A percentile compares a stretch with the other conserved stretches of the same genome.
Conservation (phyloP, 2,888 invertebrate species). For the Biston betularia region DNA sequence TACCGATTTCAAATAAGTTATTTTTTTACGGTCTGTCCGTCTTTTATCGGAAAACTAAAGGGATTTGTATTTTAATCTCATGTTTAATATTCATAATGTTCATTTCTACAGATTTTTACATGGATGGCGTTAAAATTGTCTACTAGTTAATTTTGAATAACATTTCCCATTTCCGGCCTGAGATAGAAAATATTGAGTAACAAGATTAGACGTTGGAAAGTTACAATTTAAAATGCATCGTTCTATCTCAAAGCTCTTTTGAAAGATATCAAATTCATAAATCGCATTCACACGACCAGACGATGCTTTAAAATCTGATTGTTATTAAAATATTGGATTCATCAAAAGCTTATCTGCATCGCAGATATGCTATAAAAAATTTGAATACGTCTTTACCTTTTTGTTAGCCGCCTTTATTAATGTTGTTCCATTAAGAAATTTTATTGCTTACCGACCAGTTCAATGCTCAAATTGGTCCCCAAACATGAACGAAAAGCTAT, state of each 20-base stretch:
- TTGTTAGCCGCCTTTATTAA: conserved; percentile 73
- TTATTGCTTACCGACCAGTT: conserved; percentile 71
- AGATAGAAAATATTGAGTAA: conserved; percentile 16
- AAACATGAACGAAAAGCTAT: conserved; percentile 65
- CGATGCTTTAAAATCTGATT: conserved; percentile 57
- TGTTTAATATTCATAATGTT: conserved; percentile 19
- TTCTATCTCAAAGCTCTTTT: conserved; percentile 9
- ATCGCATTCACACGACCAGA: conserved; percentile 47
- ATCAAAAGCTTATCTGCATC: conserved; percentile 54
- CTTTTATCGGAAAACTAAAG: conserved; percentile 18
- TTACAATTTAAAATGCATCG: conserved; percentile 11
- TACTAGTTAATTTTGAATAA: conserved; percentile 25
- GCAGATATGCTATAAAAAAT: conserved; percentile 63
- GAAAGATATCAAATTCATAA: conserved; percentile 33
- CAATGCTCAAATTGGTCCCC: conserved; percentile 73
- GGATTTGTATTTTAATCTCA: conserved; percentile 19
- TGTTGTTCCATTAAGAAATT: conserved; percentile 76
- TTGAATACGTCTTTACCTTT: conserved; percentile 67
- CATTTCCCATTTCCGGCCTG: conserved; percentile 22
- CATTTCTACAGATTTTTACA: conserved; percentile 12
- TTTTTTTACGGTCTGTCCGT: conserved; percentile 28
- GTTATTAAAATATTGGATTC: conserved; percentile 63
- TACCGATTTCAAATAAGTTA: conserved; percentile 31
- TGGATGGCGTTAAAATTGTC: conserved; percentile 14
- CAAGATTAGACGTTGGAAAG: conserved; percentile 17